Evolutionary conservation across 2,797 vertebrate genomes (phyloP).

Genomic region (Pogonophryne albipinna): DNA sequence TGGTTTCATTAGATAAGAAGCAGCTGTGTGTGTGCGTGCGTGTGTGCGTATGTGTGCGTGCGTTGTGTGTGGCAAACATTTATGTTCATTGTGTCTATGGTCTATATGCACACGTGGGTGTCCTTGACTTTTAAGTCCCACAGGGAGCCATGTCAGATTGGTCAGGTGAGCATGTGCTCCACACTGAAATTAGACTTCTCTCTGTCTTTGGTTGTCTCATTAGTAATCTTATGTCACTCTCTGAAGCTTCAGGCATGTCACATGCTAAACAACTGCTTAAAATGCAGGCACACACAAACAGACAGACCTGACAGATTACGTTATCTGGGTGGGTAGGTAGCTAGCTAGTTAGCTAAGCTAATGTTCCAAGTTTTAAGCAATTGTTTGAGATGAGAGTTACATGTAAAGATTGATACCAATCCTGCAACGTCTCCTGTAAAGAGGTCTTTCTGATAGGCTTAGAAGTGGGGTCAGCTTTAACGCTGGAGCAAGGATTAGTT

Average conservation of each 20-base stretch:
- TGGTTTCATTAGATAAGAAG: constrained; percentile 46
- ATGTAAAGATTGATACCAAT: no score
- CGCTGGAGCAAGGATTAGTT: no score
- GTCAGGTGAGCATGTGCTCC: constrained; percentile 34
- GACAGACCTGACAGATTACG: background rate
- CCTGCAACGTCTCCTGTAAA: no score
- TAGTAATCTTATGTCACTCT: constrained; percentile 21
- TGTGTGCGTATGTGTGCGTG: background rate
- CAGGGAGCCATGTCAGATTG: constrained; percentile 25
- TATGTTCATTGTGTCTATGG: background rate
- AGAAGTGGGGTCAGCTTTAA: no score
- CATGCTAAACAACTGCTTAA: background rate
- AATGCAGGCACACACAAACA: background rate
- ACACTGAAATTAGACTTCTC: constrained; percentile 20
- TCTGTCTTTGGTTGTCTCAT: constrained; percentile 29
- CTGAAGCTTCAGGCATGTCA: constrained; percentile 22
- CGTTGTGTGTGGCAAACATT: no score
- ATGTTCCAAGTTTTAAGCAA: background rate
- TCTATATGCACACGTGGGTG: constrained; percentile 5
- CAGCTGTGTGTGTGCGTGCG: constrained; percentile 21
- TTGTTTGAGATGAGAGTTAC: background rate
- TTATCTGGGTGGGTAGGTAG: no score
- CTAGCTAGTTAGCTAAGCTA: no score
- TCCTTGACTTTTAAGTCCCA: constrained; percentile 33
- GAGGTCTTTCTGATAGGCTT: no score